Evolutionary conservation across 2,888 invertebrate species (phyloP).

Genomic region (Coenonympha arcania): DNA sequence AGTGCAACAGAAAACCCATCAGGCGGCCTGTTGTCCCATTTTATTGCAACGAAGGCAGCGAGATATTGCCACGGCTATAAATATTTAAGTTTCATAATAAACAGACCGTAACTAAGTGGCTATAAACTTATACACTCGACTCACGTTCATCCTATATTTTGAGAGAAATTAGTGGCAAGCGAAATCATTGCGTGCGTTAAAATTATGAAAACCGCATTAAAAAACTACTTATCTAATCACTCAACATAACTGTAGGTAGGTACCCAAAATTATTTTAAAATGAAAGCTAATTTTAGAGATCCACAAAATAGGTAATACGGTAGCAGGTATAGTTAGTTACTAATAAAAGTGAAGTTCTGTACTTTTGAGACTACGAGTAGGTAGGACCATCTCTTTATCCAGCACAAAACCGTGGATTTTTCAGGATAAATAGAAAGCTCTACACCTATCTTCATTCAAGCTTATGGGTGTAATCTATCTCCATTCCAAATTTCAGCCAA

Average conservation of each 20-base stretch:
- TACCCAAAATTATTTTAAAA: not conserved
- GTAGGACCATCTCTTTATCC: too few relatives aligned
- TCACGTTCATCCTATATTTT: constrained; percentile 9
- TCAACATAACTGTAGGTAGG: not conserved
- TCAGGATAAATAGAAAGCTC: too few relatives aligned
- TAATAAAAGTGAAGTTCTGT: too few relatives aligned
- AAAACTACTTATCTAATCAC: not conserved
- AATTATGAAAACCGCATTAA: constrained; percentile 11
- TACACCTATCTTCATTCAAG: not conserved
- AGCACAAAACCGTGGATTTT: too few relatives aligned
- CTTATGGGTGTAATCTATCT: not conserved
- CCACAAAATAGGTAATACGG: too few relatives aligned
- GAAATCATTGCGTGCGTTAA: constrained; percentile 4
- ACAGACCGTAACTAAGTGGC: constrained; percentile 21
- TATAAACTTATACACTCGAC: constrained; percentile 4
- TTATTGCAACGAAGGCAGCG: too few relatives aligned
- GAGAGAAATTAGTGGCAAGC: constrained; percentile 10
- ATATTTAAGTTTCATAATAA: constrained; percentile 18
- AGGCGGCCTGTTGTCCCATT: too few relatives aligned
- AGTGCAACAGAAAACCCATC: too few relatives aligned
- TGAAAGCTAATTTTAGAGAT: too few relatives aligned
- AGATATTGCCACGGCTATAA: constrained; percentile 17
- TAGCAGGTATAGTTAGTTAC: too few relatives aligned
- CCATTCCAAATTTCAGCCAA: not conserved
- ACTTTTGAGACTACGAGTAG: too few relatives aligned